Conservation (phyloP, 1,140 invertebrate genomes). For the Oscheius sp. region DNA sequence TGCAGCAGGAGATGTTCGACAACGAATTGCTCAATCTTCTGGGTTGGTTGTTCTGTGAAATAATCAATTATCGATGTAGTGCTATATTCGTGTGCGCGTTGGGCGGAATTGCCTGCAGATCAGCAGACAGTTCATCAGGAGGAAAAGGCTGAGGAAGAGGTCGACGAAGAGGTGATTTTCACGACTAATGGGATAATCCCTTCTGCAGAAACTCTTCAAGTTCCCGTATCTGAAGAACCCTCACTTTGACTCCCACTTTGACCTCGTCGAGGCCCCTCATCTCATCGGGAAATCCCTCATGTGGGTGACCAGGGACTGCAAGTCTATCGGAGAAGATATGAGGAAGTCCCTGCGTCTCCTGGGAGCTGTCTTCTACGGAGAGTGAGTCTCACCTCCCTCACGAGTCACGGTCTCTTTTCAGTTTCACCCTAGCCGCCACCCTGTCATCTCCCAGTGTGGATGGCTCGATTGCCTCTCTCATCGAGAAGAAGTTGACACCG, state of each 20-base stretch:
- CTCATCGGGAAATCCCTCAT: constrained; percentile 77
- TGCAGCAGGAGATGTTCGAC: constrained; percentile 82
- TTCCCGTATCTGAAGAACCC: constrained; percentile 77
- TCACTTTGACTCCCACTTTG: constrained; percentile 82
- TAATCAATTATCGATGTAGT: constrained; percentile 4
- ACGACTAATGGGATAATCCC: constrained; percentile 6
- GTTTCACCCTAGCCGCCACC: neutral
- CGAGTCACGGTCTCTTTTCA: neutral
- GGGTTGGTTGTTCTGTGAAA: constrained; percentile 52
- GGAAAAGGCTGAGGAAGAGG: constrained; percentile 36
- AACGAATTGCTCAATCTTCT: constrained; percentile 73
- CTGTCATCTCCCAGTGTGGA: neutral
- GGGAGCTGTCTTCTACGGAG: constrained; percentile 21
- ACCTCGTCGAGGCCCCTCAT: constrained; percentile 70
- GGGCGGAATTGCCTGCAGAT: constrained; percentile 58
- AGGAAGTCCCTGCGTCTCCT: constrained; percentile 11
- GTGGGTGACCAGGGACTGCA: constrained; percentile 64
- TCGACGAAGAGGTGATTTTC: constrained; percentile 61
- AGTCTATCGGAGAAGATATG: constrained; percentile 59
- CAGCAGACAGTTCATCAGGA: constrained; percentile 53
- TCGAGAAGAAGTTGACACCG: neutral
- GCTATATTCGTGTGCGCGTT: constrained; percentile 75
- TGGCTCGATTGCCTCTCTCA: neutral
- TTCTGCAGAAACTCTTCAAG: constrained; percentile 70
- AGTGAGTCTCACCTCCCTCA: neutral